Percentiles rank a stretch among this genome's conserved stretches.
These are phyloP conservation scores for Ectropis crepuscularia DNA, from an alignment of 2,888 invertebrate genomes.

Conservation along the genomic window DNA sequence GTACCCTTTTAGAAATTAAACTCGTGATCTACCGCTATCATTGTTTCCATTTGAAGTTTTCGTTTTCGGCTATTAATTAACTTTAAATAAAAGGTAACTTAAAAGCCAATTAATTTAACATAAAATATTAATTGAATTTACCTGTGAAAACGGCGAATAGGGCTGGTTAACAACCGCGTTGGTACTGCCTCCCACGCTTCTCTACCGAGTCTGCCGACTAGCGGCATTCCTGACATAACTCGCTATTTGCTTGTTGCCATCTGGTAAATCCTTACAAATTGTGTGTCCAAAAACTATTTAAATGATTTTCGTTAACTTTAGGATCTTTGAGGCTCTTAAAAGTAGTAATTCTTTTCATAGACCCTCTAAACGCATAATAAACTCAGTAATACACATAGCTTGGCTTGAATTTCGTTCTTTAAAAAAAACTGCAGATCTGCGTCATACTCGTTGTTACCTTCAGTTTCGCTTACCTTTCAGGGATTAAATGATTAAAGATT, in stretches of 20 bases:
- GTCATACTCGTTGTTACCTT: too few species aligned
- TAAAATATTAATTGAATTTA: conserved; percentile 38
- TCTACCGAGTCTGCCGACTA: conserved; percentile 69
- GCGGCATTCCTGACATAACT: conserved; percentile 75
- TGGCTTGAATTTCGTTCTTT: too few species aligned
- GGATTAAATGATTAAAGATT: too few species aligned
- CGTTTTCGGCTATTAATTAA: conserved; percentile 10
- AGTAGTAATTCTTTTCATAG: too few species aligned
- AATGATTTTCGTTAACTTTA: too few species aligned
- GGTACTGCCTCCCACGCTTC: conserved; percentile 74
- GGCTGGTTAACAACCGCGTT: conserved; percentile 56
- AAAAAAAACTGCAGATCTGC: too few species aligned
- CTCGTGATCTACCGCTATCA: background rate
- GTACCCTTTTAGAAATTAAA: too few species aligned
- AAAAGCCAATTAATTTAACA: conserved; percentile 29
- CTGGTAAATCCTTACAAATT: conserved; percentile 64
- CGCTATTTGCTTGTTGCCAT: conserved; percentile 68
- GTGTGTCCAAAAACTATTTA: background rate
- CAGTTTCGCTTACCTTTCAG: too few species aligned
- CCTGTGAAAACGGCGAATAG: conserved; percentile 56
- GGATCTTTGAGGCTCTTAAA: too few species aligned
- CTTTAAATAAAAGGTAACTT: conserved; percentile 24
- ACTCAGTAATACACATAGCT: too few species aligned
- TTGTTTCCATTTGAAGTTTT: background rate
- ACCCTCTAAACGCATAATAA: too few species aligned